Base-by-base conservation (phyloP, 2,888 invertebrate genomes). In the Cerastis leucographa region DNA sequence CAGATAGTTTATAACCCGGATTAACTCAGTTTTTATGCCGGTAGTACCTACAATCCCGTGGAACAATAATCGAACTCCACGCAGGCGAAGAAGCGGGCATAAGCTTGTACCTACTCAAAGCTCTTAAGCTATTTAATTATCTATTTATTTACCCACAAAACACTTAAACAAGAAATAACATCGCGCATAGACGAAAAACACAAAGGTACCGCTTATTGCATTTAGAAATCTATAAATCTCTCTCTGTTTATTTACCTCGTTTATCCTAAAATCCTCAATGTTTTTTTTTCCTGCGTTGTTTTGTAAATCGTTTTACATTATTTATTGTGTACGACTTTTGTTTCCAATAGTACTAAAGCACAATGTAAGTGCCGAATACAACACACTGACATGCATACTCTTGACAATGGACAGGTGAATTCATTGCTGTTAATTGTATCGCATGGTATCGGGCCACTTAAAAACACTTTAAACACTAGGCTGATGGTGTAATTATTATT, bases 351-450 rank as follows among this genome's bases (percentile, higher is more conserved):
- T 67, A 75, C 72, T 40, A 65, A 56, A 74, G 61, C 35, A 56
- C 59, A 29, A 67, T 71, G 61, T 82, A 74, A 83, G 65, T 69
- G 29, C 49, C 35, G 64, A 76, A 62, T 65, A 71, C 69, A 71
- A 68, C 83, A 71, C 59, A 54, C 44, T 61, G 69, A 66, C 44
- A 65, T 29, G 29, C 66, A 56, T 40, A 61, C 54, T 74, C 69
- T 29, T 46, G 51, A 75, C 74, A 59, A 64, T 70, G 46, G 35
- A 78, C n/a, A 29, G 62, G n/a, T 66, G 12, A 46, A 64, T 74
- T 61, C 11, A 64, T 46, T 67, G 44, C 25, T 65, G 29, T 59
- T 51, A 49, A 49, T 64, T 51, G 17, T n/a, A n/a, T n/a, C n/a
- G n/a, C n/a, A n/a, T n/a, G n/a, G n/a, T n/a, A n/a, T n/a, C n/a